Conservation (phyloP, 1,140 invertebrate genomes). For the Heliconius nattereri region DNA sequence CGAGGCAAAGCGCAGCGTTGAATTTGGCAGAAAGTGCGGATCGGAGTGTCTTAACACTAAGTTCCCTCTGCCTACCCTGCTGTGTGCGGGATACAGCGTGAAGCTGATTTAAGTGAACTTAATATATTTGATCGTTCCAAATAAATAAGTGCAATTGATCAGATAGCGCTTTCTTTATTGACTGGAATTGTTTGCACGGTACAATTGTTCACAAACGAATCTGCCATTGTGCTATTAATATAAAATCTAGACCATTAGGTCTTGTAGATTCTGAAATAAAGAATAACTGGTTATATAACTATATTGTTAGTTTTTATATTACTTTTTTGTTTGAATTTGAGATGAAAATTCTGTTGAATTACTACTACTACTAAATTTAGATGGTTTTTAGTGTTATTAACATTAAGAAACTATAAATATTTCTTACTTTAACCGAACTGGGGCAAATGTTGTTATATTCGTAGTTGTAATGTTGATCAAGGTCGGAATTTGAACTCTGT, state of each 20-base stretch:
- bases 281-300: not conserved
- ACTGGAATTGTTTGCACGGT: constrained; percentile 19
- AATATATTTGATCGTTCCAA: constrained; percentile 14
- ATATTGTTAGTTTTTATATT: not conserved
- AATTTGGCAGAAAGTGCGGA: too few species aligned
- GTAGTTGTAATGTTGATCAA: not conserved
- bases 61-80: too few species aligned
- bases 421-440: not conserved
- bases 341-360: not conserved
- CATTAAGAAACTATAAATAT: not conserved
- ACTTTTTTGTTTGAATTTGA: not conserved
- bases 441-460: not conserved
- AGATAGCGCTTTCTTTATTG: constrained; percentile 23
- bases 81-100: too few species aligned
- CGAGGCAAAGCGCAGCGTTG: too few species aligned
- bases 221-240: not conserved
- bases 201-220: constrained; percentile 29
- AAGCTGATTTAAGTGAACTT: not conserved
- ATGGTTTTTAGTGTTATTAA: not conserved
- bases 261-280: constrained; percentile 9
- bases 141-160: constrained; percentile 25
- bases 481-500: not conserved
- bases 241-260: constrained; percentile 12
- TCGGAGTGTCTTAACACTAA: too few species aligned
- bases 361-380: not conserved